A percentile compares a stretch with the other conserved stretches of the same genome.
Conservation (phyloP, 2,888 invertebrate species). For the Caenorhabditis macrosperma region DNA sequence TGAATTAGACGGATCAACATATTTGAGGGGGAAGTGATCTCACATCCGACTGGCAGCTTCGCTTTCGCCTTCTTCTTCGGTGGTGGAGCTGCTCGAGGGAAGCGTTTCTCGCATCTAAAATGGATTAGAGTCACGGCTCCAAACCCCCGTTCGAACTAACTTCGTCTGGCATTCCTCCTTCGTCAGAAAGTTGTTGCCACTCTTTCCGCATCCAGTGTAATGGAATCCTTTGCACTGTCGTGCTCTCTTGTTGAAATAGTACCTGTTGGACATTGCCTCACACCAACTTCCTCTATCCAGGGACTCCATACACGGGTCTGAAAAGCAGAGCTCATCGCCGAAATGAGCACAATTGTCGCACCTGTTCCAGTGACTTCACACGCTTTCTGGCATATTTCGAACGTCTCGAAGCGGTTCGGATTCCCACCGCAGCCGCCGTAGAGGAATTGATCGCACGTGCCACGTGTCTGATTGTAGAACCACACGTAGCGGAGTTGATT, state of each 20-base stretch:
- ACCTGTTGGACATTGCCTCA: slow-evolving; percentile 73
- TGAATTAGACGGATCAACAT: slow-evolving; percentile 32
- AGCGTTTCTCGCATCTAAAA: slow-evolving; percentile 54
- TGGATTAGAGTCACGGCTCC: neutral
- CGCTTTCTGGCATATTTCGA: slow-evolving; percentile 74
- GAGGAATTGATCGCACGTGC: slow-evolving; percentile 77
- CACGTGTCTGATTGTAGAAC: slow-evolving; percentile 77
- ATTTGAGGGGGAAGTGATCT: neutral
- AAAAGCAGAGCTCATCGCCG: neutral
- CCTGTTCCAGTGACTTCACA: slow-evolving; percentile 75
- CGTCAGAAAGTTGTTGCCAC: slow-evolving; percentile 72
- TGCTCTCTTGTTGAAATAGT: slow-evolving; percentile 66
- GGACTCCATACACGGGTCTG: slow-evolving; percentile 74
- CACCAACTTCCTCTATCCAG: slow-evolving; percentile 78
- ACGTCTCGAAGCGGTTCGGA: slow-evolving; percentile 74
- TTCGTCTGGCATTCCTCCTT: slow-evolving; percentile 70
- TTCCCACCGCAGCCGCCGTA: slow-evolving; percentile 78
- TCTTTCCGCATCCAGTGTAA: slow-evolving; percentile 78
- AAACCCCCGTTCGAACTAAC: neutral
- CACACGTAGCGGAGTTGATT: slow-evolving; percentile 76
- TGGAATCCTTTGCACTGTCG: slow-evolving; percentile 74
- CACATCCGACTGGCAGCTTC: slow-evolving; percentile 48
- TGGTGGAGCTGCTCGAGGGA: slow-evolving; percentile 29
- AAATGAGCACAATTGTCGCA: neutral
- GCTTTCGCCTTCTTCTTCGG: slow-evolving; percentile 37